A percentile compares a stretch with the other conserved stretches of the same genome.
These are phyloP conservation scores for Synergus laeviventris DNA, from an alignment of 2,888 invertebrate species.

Conservation along the genomic window DNA sequence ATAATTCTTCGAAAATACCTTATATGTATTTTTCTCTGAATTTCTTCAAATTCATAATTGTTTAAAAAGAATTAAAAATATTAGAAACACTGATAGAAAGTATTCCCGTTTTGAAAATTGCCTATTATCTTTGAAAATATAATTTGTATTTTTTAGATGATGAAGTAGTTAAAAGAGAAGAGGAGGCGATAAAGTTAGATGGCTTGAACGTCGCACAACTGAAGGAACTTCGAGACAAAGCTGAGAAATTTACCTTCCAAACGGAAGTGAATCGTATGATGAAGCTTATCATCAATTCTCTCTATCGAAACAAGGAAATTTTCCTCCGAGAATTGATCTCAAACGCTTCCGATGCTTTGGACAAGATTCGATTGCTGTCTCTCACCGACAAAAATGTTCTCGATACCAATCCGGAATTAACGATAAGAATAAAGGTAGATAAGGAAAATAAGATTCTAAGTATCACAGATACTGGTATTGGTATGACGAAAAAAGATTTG, in stretches of 20 bases:
- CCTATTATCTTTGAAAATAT: neutral
- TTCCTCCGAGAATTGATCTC: constrained; percentile 98
- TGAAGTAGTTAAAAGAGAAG: constrained; percentile 93
- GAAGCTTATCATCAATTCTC: constrained; percentile 99
- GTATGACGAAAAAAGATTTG: constrained; percentile 96
- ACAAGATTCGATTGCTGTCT: constrained; percentile 96
- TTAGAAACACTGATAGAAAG: too few species aligned
- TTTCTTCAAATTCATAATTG: neutral
- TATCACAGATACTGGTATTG: constrained; percentile 97
- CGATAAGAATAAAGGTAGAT: constrained; percentile 89
- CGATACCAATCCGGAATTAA: constrained; percentile 87
- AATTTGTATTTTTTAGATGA: constrained; percentile 81
- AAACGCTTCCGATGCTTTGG: constrained; percentile 98
- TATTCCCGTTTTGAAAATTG: neutral
- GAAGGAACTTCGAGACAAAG: constrained; percentile 91
- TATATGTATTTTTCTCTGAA: neutral
- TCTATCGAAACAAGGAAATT: constrained; percentile 99
- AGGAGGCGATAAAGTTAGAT: constrained; percentile 97
- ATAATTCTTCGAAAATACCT: neutral
- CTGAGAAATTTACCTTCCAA: constrained; percentile 94
- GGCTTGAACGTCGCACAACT: constrained; percentile 95
- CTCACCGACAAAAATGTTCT: constrained; percentile 91
- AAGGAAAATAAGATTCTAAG: constrained; percentile 94
- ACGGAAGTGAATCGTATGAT: constrained; percentile 99
- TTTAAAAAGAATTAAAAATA: too few species aligned